These are phyloP conservation scores for Chionomys nivalis DNA, from an alignment of 2,113 vertebrate species.

Conservation along the genomic window DNA sequence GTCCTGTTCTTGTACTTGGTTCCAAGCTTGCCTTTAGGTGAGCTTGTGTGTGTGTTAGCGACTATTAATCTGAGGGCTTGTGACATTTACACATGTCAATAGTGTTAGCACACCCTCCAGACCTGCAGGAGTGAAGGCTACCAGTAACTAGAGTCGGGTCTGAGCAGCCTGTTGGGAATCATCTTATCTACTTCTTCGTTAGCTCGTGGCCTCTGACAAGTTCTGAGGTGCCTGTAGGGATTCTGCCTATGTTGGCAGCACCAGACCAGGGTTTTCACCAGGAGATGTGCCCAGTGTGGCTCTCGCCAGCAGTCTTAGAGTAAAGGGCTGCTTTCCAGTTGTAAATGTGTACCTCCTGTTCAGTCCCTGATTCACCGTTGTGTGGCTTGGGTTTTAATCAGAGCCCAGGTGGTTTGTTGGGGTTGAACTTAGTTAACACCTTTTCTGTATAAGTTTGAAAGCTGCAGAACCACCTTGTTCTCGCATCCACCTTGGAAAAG, in stretches of 20 bases:
- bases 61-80: not conserved
- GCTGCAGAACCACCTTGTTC: not conserved
- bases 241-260: not conserved
- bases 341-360: not conserved
- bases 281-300: not conserved
- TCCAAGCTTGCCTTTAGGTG: rapidly evolving
- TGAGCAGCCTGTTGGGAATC: too few relatives aligned
- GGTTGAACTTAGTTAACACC: not conserved
- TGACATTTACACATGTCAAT: rapidly evolving
- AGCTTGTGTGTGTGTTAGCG: not conserved
- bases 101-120: not conserved
- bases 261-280: not conserved
- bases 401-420: not conserved
- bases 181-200: not conserved
- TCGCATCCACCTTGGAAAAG: not conserved
- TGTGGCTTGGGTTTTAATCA: not conserved
- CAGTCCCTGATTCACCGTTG: not conserved
- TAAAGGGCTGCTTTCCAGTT: not conserved
- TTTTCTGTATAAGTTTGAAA: not conserved
- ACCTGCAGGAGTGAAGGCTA: not conserved
- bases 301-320: not conserved
- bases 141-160: not conserved
- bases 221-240: not conserved
- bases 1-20: not conserved
- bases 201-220: not conserved